phyloP scores from a whole-genome alignment of 37 sponge, comb jelly and placozoan species.

The Crambe crambe region DNA sequence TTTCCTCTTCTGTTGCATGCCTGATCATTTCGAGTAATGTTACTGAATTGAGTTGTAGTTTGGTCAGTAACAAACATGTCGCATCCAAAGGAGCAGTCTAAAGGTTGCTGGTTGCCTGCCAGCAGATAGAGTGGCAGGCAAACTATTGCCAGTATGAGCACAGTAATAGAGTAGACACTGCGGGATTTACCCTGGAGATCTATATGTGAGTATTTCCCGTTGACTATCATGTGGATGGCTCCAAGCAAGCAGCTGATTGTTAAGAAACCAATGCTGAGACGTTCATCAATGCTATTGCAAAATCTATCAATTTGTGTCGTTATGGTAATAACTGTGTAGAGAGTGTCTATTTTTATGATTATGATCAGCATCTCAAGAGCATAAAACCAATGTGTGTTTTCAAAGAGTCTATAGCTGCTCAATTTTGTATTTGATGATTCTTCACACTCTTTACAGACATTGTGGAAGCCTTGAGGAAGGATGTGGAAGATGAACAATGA shows the following conservation, averaged over 20 bases:
- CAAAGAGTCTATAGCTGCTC: background rate
- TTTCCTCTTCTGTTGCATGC: background rate
- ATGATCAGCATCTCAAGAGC: background rate
- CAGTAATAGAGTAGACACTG: background rate
- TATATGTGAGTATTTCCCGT: too few species aligned
- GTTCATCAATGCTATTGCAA: background rate
- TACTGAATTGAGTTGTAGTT: too few species aligned
- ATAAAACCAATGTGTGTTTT: background rate
- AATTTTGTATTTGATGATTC: too few species aligned
- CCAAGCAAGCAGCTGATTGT: background rate
- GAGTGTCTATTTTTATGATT: background rate
- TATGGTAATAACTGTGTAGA: background rate
- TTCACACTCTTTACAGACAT: background rate
- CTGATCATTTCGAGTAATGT: background rate
- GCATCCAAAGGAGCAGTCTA: conserved; percentile 11
- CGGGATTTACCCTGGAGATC: too few species aligned
- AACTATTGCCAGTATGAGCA: background rate
- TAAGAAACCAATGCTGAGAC: background rate
- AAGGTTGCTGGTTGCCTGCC: conserved; percentile 2
- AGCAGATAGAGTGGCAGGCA: background rate
- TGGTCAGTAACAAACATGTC: background rate
- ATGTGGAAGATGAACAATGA: background rate
- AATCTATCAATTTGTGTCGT: background rate
- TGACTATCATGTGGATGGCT: too few species aligned
- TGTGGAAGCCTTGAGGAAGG: background rate